Evolutionary conservation across 2,113 vertebrate species (phyloP).

Genomic region (Phalacrocorax aristotelis): DNA sequence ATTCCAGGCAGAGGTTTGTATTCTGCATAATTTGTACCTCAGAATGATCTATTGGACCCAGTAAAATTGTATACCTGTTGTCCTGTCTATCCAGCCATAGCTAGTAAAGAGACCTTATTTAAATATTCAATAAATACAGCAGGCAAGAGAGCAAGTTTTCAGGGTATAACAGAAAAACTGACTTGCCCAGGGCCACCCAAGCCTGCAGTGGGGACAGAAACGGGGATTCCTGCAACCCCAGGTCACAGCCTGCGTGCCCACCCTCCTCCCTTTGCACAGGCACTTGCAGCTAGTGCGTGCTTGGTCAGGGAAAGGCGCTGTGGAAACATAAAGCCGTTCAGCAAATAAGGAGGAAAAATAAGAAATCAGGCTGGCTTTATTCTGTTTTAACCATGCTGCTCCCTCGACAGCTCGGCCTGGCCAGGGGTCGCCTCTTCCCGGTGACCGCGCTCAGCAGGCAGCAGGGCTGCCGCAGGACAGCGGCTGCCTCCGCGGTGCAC

Average conservation of each 20-base stretch:
- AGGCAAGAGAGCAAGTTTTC: not conserved
- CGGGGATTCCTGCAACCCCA: not conserved
- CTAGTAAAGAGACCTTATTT: not conserved
- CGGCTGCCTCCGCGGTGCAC: accelerated
- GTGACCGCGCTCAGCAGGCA: accelerated
- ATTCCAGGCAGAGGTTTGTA: not conserved
- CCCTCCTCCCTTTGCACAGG: too few relatives aligned
- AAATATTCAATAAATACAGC: not conserved
- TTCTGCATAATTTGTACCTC: not conserved
- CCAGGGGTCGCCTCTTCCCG: not conserved
- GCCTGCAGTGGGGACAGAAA: not conserved
- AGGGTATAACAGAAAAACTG: not conserved
- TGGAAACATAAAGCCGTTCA: not conserved
- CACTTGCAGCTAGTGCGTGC: not conserved
- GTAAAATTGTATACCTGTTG: not conserved
- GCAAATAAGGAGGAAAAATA: not conserved
- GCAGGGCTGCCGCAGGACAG: too few relatives aligned
- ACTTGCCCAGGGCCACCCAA: too few relatives aligned
- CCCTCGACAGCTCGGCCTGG: not conserved
- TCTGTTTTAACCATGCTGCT: not conserved
- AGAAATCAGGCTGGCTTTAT: not conserved
- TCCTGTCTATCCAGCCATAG: not conserved
- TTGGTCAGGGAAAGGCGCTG: too few relatives aligned
- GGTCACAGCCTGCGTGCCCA: too few relatives aligned
- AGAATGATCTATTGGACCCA: too few relatives aligned